Evolutionary conservation across 2,888 invertebrate species (phyloP).

Genomic region (Hirtodrosophila histrioides): DNA sequence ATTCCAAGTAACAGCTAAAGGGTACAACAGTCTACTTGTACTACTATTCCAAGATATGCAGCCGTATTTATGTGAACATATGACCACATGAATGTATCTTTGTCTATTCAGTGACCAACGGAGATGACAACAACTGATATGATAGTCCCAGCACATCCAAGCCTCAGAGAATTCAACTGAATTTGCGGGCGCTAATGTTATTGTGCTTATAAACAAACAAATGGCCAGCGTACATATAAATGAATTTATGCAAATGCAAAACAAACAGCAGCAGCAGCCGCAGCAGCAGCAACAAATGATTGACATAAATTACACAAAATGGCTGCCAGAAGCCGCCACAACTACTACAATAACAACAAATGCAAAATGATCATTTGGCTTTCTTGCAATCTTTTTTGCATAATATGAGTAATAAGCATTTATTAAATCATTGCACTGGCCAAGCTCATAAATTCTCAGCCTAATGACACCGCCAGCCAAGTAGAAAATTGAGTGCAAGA

Average conservation of each 20-base stretch:
- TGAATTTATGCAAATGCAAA: conserved; percentile 41
- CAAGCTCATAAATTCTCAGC: conserved; percentile 43
- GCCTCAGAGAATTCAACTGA: conserved; percentile 13
- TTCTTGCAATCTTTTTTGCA: conserved; percentile 27
- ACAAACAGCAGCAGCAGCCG: conserved; percentile 6
- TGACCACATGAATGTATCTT: not conserved
- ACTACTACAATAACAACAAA: conserved; percentile 2
- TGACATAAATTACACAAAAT: conserved; percentile 69
- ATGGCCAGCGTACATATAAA: conserved; percentile 48
- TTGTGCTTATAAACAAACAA: conserved; percentile 39
- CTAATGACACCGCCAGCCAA: conserved; percentile 49
- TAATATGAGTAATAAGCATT: conserved; percentile 40
- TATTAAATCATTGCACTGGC: conserved; percentile 28
- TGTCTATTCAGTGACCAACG: not conserved
- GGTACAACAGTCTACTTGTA: too few relatives aligned
- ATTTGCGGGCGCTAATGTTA: conserved; percentile 21
- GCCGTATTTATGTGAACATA: too few relatives aligned
- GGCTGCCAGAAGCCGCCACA: conserved; percentile 27
- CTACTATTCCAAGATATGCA: too few relatives aligned
- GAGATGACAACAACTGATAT: not conserved
- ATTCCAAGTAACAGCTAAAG: too few relatives aligned
- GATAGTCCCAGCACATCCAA: not conserved
- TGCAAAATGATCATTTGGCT: conserved; percentile 30
- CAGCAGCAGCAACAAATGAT: conserved; percentile 63
- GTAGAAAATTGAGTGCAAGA: conserved; percentile 62